A percentile compares a stretch with the other conserved stretches of the same genome.
These are phyloP conservation scores for Sclerurus mexicanus DNA, from an alignment of 2,113 vertebrate species.

Conservation along the genomic window DNA sequence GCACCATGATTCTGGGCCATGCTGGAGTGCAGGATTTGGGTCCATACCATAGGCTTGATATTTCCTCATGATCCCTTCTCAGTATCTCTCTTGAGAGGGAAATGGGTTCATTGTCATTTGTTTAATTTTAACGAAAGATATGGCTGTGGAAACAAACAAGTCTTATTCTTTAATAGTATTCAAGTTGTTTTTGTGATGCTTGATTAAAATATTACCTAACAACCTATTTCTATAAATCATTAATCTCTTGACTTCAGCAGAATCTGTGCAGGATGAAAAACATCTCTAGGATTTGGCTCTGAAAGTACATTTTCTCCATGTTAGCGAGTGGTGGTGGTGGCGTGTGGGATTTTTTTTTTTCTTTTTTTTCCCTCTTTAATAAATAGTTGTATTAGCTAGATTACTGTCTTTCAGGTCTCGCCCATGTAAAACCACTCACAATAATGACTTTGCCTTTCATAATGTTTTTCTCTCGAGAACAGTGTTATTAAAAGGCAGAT, in stretches of 20 bases:
- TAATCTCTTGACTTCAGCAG: not conserved
- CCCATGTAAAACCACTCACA: not conserved
- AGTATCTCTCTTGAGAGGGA: not conserved
- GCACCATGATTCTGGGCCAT: not conserved
- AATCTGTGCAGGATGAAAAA: not conserved
- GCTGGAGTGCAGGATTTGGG: not conserved
- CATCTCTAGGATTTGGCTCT: not conserved
- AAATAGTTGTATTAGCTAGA: not conserved
- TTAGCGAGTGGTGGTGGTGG: no score
- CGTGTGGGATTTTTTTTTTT: not conserved
- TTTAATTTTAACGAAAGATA: not conserved
- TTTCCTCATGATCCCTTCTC: not conserved
- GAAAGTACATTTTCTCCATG: not conserved
- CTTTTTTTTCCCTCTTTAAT: not conserved
- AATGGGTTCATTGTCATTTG: not conserved
- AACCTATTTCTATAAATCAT: not conserved
- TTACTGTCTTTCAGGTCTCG: not conserved
- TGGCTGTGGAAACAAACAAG: not conserved
- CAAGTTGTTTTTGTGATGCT: not conserved
- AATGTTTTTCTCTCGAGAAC: not conserved
- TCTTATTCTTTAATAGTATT: not conserved
- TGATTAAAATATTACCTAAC: not conserved
- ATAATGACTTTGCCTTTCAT: constrained; percentile 1
- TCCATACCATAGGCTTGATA: not conserved
- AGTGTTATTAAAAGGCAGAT: constrained; percentile 18